phyloP scores from a whole-genome alignment of 2,888 invertebrate species.

The Netelia inedita region DNA sequence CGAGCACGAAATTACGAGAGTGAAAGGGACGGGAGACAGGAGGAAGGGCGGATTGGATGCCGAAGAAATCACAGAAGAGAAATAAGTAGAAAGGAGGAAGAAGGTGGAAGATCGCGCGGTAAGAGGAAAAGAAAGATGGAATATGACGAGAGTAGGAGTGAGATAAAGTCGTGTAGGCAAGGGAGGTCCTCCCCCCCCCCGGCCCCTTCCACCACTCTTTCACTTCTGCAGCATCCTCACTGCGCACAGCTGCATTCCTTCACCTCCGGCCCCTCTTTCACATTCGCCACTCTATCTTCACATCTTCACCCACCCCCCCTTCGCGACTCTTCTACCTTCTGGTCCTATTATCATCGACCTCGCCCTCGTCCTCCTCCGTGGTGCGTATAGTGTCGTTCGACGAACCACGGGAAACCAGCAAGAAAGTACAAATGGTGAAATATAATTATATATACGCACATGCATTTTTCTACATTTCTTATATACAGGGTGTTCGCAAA shows the following conservation, averaged over 20 bases:
- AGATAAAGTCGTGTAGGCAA: slow-evolving; percentile 49
- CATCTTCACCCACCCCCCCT: slow-evolving; percentile 4
- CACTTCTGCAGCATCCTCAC: not conserved
- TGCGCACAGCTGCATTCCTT: slow-evolving; percentile 56
- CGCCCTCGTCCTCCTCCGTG: not conserved
- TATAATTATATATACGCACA: not conserved
- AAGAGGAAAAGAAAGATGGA: slow-evolving; percentile 20
- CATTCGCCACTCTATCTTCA: slow-evolving; percentile 34
- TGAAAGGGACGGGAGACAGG: slow-evolving; percentile 21
- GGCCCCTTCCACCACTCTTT: too few relatives aligned
- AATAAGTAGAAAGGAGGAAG: slow-evolving; percentile 26
- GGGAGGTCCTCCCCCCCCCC: slow-evolving; percentile 9
- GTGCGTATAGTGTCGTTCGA: slow-evolving; percentile 34
- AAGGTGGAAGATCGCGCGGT: slow-evolving; percentile 1
- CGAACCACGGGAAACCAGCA: slow-evolving; percentile 27
- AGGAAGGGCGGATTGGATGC: not conserved
- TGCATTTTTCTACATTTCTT: too few relatives aligned
- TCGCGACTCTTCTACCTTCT: slow-evolving; percentile 26
- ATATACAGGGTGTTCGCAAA: too few relatives aligned
- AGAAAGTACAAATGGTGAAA: slow-evolving; percentile 39
- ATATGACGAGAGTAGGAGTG: slow-evolving; percentile 35
- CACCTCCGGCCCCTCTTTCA: slow-evolving; percentile 57
- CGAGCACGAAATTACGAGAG: slow-evolving; percentile 47
- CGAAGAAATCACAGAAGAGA: slow-evolving; percentile 31
- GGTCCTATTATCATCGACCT: slow-evolving; percentile 11